Percentiles rank a stretch among this genome's conserved stretches.
Conservation (phyloP, 2,797 vertebrate genomes). For the Hylomyscus alleni region DNA sequence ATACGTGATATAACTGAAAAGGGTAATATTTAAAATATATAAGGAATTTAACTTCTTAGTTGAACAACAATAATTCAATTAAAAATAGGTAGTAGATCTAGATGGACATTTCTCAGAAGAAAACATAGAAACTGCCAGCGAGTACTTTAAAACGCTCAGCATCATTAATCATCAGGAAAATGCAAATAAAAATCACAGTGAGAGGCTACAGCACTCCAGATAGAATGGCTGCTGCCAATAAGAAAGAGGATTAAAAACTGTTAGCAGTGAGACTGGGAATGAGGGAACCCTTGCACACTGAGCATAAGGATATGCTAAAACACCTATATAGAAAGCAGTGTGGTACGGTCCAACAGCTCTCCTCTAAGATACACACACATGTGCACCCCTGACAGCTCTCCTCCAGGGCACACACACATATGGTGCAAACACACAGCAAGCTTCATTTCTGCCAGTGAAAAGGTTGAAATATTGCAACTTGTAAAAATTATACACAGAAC, state of each 20-base stretch:
- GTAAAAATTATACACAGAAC: neutral
- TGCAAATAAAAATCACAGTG: conserved; percentile 10
- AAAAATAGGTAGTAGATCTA: neutral
- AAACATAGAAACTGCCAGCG: neutral
- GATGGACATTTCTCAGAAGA: neutral
- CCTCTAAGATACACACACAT: too few relatives aligned
- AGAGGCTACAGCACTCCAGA: neutral
- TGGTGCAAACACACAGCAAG: neutral
- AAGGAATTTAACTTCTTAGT: neutral
- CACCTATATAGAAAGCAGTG: neutral
- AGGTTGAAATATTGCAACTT: neutral
- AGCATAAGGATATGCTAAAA: neutral
- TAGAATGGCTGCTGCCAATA: neutral
- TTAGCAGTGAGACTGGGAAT: neutral
- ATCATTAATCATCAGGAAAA: neutral
- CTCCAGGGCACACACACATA: too few relatives aligned
- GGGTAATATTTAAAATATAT: neutral
- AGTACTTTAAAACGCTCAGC: neutral
- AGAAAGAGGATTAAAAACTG: neutral
- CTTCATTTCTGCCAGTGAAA: neutral
- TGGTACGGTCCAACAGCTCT: neutral
- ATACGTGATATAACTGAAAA: neutral
- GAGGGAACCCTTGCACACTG: neutral
- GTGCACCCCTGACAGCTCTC: too few relatives aligned
- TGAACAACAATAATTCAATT: neutral